These are phyloP conservation scores for Euphydryas editha DNA, from an alignment of 2,888 invertebrate species.

Conservation along the genomic window DNA sequence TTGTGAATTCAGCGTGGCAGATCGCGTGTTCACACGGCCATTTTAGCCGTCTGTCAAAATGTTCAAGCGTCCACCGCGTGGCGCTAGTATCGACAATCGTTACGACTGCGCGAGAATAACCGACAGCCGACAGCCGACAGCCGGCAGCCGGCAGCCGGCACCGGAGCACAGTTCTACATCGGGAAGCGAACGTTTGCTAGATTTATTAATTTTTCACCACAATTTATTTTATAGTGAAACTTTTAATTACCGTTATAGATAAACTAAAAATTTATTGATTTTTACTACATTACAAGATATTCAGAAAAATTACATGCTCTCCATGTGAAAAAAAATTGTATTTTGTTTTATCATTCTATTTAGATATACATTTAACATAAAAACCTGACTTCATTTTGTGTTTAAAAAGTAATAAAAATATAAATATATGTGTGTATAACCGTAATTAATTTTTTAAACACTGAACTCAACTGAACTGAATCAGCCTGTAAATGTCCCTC, in stretches of 20 bases:
- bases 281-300: neutral
- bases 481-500: no score
- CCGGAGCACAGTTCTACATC: slow-evolving; percentile 41
- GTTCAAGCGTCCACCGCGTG: slow-evolving; percentile 62
- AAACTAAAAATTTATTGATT: neutral
- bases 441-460: no score
- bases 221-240: slow-evolving; percentile 77
- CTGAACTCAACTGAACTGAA: no score
- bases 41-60: slow-evolving; percentile 78
- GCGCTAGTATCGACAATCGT: slow-evolving; percentile 67
- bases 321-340: neutral
- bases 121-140: slow-evolving; percentile 36
- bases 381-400: no score
- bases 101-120: slow-evolving; percentile 77
- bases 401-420: no score
- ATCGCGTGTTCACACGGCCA: slow-evolving; percentile 81
- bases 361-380: no score
- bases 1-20: slow-evolving; percentile 70
- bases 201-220: slow-evolving; percentile 60
- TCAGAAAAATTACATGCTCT: neutral
- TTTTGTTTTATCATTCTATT: neutral
- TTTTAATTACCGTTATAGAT: slow-evolving; percentile 77
- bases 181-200: slow-evolving; percentile 47
- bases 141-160: slow-evolving; percentile 38
- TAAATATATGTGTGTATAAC: no score